Percentiles rank a stretch among this genome's conserved stretches.
These are phyloP conservation scores for Mesitornis unicolor DNA, from an alignment of 2,113 vertebrate species.

Conservation along the genomic window DNA sequence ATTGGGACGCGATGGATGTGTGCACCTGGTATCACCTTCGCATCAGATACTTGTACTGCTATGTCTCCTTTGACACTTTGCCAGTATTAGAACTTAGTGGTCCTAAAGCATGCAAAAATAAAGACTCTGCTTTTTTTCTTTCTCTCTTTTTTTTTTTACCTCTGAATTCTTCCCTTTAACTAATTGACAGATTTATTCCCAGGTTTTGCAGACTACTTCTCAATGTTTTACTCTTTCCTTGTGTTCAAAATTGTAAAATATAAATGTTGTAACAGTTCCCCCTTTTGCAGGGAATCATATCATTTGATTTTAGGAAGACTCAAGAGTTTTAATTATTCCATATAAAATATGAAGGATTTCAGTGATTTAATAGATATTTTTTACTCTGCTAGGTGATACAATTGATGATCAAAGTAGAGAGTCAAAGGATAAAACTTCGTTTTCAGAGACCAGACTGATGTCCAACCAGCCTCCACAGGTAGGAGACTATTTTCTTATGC, in stretches of 20 bases:
- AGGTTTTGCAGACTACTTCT: neutral
- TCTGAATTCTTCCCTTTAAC: neutral
- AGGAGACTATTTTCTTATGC: neutral
- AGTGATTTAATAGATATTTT: neutral
- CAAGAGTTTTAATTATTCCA: neutral
- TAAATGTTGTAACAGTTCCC: neutral
- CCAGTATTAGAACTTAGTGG: neutral
- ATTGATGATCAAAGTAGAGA: constrained; percentile 73
- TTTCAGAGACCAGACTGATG: constrained; percentile 63
- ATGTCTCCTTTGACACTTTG: neutral
- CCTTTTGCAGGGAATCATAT: neutral
- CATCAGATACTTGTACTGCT: neutral
- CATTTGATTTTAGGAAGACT: neutral
- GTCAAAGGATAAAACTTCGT: constrained; percentile 49
- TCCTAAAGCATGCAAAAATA: neutral
- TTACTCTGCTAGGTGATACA: constrained; percentile 78
- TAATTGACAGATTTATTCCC: neutral
- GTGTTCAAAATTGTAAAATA: neutral
- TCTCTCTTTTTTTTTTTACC: neutral
- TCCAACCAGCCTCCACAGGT: constrained; percentile 79
- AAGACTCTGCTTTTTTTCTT: neutral
- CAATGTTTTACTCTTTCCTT: neutral
- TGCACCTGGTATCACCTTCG: neutral
- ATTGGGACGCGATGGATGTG: neutral
- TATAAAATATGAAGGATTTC: neutral